These are phyloP conservation scores for Microtus montanus DNA, from an alignment of 2,113 vertebrate species.

Conservation along the genomic window DNA sequence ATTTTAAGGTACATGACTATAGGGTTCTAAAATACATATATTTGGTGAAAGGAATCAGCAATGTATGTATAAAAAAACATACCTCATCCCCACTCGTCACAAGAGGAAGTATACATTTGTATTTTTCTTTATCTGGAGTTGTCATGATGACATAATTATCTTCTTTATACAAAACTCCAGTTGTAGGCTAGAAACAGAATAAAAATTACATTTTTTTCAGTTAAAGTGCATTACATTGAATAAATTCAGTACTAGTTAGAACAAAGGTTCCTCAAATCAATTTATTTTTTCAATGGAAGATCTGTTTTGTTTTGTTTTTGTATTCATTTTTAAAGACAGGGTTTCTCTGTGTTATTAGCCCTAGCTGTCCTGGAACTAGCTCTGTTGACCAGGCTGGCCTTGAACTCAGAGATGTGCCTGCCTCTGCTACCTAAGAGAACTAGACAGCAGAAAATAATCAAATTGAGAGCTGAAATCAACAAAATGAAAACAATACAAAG, in stretches of 20 bases:
- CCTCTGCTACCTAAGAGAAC: too few species aligned
- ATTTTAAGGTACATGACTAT: slow-evolving; percentile 38
- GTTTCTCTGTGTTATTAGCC: not conserved
- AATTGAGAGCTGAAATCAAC: too few species aligned
- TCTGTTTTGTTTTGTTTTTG: not conserved
- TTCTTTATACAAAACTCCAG: slow-evolving; percentile 94
- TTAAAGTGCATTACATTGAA: slow-evolving; percentile 2
- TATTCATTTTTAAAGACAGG: not conserved
- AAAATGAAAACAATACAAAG: too few species aligned
- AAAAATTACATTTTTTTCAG: slow-evolving; percentile 41
- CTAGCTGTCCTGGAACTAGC: not conserved
- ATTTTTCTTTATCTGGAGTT: slow-evolving; percentile 96
- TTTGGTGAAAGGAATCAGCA: slow-evolving; percentile 14
- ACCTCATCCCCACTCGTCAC: slow-evolving; percentile 91
- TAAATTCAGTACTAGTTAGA: not conserved
- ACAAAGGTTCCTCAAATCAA: slow-evolving; percentile 25
- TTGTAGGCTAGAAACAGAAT: slow-evolving; percentile 87
- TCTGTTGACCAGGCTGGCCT: too few species aligned
- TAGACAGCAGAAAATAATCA: too few species aligned
- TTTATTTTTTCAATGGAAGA: slow-evolving; percentile 10
- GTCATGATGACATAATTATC: slow-evolving; percentile 99
- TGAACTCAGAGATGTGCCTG: too few species aligned
- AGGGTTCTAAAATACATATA: slow-evolving; percentile 31
- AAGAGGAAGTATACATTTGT: slow-evolving; percentile 96
- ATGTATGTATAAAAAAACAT: slow-evolving; percentile 63